Evolutionary conservation across 2,888 invertebrate genomes (phyloP).

Genomic region (Epirrhoe tristata): DNA sequence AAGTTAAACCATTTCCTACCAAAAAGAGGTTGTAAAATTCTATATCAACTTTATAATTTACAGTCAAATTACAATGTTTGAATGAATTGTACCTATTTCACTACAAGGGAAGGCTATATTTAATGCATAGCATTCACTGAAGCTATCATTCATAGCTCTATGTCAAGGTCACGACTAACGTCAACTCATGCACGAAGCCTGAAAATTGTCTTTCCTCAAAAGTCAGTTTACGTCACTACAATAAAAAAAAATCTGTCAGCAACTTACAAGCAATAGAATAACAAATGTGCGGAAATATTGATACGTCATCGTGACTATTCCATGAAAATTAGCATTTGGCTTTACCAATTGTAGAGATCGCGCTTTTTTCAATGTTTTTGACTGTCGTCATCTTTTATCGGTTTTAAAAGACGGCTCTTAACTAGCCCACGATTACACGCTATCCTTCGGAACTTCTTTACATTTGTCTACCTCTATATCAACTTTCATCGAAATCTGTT

Average conservation of each 20-base stretch:
- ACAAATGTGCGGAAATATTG: not conserved
- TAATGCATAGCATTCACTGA: constrained; percentile 31
- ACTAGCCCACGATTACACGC: too few relatives aligned
- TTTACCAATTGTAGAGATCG: not conserved
- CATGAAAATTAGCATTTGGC: constrained; percentile 1
- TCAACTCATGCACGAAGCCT: constrained; percentile 21
- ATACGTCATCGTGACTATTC: not conserved
- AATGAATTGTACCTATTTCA: too few relatives aligned
- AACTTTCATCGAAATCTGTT: too few relatives aligned
- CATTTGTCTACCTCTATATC: too few relatives aligned
- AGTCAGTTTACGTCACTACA: not conserved
- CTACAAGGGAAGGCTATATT: constrained; percentile 24
- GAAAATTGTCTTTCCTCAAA: constrained; percentile 7
- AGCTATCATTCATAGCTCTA: constrained; percentile 9
- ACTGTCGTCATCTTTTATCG: too few relatives aligned
- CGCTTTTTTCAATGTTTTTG: too few relatives aligned
- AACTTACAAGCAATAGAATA: not conserved
- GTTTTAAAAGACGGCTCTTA: too few relatives aligned
- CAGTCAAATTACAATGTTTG: too few relatives aligned
- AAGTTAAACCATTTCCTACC: too few relatives aligned
- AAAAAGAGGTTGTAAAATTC: too few relatives aligned
- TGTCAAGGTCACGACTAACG: constrained; percentile 33
- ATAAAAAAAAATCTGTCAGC: not conserved
- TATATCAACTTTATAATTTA: too few relatives aligned
- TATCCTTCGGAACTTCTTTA: too few relatives aligned